A percentile compares a stretch with the other conserved stretches of the same genome.
Conservation (phyloP, 2,797 vertebrate genomes). For the Champsocephalus esox region DNA sequence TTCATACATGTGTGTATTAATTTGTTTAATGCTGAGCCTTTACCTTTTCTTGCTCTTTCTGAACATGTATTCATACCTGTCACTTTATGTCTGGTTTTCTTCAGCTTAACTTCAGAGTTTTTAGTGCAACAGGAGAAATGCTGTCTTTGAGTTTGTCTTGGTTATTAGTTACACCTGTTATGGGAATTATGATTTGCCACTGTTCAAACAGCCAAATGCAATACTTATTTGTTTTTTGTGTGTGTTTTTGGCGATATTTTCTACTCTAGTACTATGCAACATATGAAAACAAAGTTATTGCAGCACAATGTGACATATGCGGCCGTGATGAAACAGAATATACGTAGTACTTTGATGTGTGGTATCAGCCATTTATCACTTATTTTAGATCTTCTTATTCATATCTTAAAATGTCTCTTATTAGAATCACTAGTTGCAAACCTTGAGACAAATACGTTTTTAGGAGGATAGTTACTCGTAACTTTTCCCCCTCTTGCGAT, state of each 20-base stretch:
- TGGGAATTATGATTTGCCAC: not conserved
- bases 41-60: not conserved
- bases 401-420: too few relatives aligned
- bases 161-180: not conserved
- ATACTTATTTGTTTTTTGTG: too few relatives aligned
- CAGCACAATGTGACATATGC: not conserved
- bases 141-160: not conserved
- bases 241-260: not conserved
- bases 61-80: not conserved
- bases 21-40: not conserved
- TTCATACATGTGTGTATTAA: not conserved
- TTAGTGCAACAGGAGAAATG: not conserved
- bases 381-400: not conserved
- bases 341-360: not conserved
- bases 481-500: too few relatives aligned
- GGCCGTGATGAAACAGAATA: not conserved
- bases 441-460: too few relatives aligned
- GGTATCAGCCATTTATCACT: not conserved
- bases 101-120: not conserved
- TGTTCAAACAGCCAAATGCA: too few relatives aligned
- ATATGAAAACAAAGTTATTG: not conserved
- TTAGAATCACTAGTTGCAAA: too few relatives aligned
- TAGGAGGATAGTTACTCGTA: too few relatives aligned
- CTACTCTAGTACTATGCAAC: not conserved
- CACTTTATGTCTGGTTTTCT: not conserved